phyloP scores from a whole-genome alignment of 2,113 vertebrate genomes.

The Engraulis encrasicolus region DNA sequence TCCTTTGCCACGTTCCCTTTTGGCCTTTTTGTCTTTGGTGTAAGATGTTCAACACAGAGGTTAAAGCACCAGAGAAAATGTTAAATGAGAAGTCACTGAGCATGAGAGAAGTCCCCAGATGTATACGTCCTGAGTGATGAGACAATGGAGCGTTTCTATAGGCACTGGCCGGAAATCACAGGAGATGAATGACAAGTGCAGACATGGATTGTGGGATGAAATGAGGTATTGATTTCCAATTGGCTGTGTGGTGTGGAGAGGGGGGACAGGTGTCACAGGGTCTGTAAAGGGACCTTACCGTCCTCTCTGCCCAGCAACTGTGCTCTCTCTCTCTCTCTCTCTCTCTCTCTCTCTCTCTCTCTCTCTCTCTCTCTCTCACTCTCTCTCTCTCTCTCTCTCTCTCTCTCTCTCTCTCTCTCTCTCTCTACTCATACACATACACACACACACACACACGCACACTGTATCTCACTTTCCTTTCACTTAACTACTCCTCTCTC shows the following conservation, averaged over 20 bases:
- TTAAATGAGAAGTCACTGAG: no score
- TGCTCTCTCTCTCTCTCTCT: no score
- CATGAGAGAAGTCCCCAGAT: no score
- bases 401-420: no score
- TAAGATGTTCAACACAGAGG: no score
- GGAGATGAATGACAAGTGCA: conserved; percentile 31
- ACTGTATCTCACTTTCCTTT: no score
- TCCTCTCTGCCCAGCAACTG: neutral
- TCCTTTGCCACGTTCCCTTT: no score
- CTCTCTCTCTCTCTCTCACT: neutral
- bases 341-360: neutral
- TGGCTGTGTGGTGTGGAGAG: conserved; percentile 30
- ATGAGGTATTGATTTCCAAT: conserved; percentile 65
- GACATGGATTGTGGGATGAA: conserved; percentile 38
- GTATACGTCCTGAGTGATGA: conserved; percentile 27
- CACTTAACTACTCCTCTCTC: no score
- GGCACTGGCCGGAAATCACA: conserved; percentile 35
- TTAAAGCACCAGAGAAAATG: no score
- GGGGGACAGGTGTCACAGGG: conserved; percentile 21
- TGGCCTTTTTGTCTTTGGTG: no score
- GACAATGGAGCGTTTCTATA: conserved; percentile 42
- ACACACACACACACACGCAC: no score
- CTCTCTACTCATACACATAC: no score
- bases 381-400: neutral
- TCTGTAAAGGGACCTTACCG: neutral